Evolutionary conservation across 1,140 invertebrate species (phyloP).

Genomic region (Neelides sp.): DNA sequence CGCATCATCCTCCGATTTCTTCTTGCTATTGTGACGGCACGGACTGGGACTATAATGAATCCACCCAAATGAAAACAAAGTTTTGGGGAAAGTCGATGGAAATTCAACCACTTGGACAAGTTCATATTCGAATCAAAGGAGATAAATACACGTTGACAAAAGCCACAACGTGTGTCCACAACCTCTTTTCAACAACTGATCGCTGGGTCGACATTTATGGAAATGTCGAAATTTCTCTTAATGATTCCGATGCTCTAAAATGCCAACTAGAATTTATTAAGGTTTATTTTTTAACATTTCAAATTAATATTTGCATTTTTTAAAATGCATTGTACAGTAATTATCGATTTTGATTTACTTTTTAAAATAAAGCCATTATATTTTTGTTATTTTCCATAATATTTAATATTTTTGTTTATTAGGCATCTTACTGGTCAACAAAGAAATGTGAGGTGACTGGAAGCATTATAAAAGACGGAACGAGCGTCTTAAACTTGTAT

Average conservation of each 20-base stretch:
- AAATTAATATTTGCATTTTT: background rate
- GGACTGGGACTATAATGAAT: slow-evolving; percentile 68
- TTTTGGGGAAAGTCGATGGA: slow-evolving; percentile 88
- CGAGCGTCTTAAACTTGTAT: slow-evolving; percentile 51
- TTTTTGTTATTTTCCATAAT: slow-evolving; percentile 5
- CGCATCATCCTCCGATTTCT: slow-evolving; percentile 73
- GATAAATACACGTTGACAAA: slow-evolving; percentile 74
- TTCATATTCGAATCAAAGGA: slow-evolving; percentile 34
- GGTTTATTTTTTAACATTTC: slow-evolving; percentile 38
- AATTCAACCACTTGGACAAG: slow-evolving; percentile 61
- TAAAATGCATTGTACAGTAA: background rate
- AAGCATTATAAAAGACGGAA: slow-evolving; percentile 46
- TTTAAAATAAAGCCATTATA: background rate
- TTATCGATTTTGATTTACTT: background rate
- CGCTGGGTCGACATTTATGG: slow-evolving; percentile 78
- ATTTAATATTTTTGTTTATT: slow-evolving; percentile 15
- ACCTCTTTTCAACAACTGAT: slow-evolving; percentile 59
- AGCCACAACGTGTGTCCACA: slow-evolving; percentile 76
- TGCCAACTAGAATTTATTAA: slow-evolving; percentile 73
- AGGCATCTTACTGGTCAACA: slow-evolving; percentile 66
- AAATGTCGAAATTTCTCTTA: slow-evolving; percentile 62
- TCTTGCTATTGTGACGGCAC: slow-evolving; percentile 56
- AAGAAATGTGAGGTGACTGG: slow-evolving; percentile 66
- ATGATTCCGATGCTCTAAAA: slow-evolving; percentile 42
- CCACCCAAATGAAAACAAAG: slow-evolving; percentile 67